Base-by-base conservation (phyloP, 2,888 invertebrate genomes). In the Himalopsyche japonica region DNA sequence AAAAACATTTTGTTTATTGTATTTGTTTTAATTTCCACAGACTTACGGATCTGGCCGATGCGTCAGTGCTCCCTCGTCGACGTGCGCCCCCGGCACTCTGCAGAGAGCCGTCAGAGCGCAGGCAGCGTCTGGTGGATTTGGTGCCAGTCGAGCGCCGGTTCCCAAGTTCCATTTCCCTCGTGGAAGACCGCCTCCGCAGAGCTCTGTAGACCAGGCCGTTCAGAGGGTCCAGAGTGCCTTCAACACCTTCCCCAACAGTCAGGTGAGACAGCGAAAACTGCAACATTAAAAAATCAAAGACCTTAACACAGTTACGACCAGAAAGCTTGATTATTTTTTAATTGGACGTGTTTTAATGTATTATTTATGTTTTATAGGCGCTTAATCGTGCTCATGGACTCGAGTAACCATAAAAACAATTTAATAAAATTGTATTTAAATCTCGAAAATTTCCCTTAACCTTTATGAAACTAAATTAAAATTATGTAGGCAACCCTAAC, bases 141-240 rank as follows among this genome's bases (percentile, higher is more conserved):
- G 88, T 87, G 89, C 89, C 30, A 91, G 82, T 90, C 2, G 82
- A 47, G 89, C 88, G 0, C 90, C 91, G 0, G 92, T 92, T 85
- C 92, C 90, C 87, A 95, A 96, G 91, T 98, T 99, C 93, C 97
- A 98, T 92, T 98, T 96, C 91, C 98, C 98, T 77, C 94, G 95
- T 89, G 98, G 98, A 79, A 95, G 97, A 88, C 98, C 98, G 27
- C 93, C 93, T 86, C 94, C 94, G 27, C 94, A 93, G 32, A 95
- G 95, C 86, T 95, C 95, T 88, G 92, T 95, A 88, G 97, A 96
- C 88, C 94, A 95, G 84, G 94, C 95, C 20, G 91, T 96, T 86
- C 95, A 95, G 88, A 95, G 95, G 91, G 95, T 98, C 87, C 94
- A 95, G 88, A 94, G 95, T 30, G 96, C 95, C 82, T 97, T 97